Conservation (phyloP, 2,888 invertebrate genomes). For the Brenthis hecate region DNA sequence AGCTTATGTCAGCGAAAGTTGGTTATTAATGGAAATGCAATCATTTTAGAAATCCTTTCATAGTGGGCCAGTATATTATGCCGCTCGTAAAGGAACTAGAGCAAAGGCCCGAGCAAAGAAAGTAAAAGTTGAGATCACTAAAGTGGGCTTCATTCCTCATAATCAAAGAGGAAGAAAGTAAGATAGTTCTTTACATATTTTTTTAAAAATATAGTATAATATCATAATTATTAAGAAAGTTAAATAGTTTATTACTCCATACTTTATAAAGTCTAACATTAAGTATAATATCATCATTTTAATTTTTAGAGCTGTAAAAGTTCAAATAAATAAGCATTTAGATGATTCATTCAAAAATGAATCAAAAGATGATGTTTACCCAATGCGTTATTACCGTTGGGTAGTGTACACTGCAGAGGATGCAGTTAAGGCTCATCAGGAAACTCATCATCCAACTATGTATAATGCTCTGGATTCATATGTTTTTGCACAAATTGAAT, state of each 20-base stretch:
- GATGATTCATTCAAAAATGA: constrained; percentile 80
- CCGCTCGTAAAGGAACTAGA: constrained; percentile 92
- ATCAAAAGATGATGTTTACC: constrained; percentile 80
- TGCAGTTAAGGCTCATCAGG: constrained; percentile 89
- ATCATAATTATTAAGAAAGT: not conserved
- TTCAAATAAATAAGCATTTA: constrained; percentile 76
- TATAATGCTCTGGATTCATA: constrained; percentile 89
- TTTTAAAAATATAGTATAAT: not conserved
- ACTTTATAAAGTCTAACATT: not conserved
- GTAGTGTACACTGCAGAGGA: constrained; percentile 85
- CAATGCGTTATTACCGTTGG: constrained; percentile 84
- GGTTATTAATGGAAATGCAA: constrained; percentile 10
- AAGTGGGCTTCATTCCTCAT: constrained; percentile 88
- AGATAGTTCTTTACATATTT: constrained; percentile 38
- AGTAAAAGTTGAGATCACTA: constrained; percentile 88
- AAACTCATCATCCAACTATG: constrained; percentile 92
- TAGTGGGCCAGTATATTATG: constrained; percentile 84
- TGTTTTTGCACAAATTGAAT: constrained; percentile 87
- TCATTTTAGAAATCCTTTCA: constrained; percentile 75
- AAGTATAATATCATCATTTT: not conserved
- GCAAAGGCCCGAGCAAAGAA: constrained; percentile 89
- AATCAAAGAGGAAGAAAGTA: constrained; percentile 82
- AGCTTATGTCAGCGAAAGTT: not conserved
- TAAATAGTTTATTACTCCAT: too few species aligned
- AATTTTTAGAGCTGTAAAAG: constrained; percentile 56